These are phyloP conservation scores for Limnephilus marmoratus DNA, from an alignment of 2,888 invertebrate genomes.

Conservation along the genomic window DNA sequence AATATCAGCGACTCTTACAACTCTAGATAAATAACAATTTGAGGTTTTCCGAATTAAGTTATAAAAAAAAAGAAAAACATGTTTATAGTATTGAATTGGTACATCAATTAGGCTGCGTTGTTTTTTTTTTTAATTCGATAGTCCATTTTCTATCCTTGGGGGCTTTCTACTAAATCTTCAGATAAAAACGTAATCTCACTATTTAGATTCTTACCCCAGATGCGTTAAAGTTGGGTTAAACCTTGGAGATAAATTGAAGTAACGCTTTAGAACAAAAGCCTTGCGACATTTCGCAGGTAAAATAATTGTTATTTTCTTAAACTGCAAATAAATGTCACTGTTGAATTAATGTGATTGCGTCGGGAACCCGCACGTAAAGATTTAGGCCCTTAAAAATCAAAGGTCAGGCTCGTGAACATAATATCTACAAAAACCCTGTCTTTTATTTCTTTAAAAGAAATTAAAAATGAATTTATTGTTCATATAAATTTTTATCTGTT, in stretches of 20 bases:
- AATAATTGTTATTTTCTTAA: conserved; percentile 23
- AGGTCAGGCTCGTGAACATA: not conserved
- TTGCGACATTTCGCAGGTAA: not conserved
- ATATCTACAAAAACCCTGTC: not conserved
- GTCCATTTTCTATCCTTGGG: not conserved
- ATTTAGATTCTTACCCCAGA: not conserved
- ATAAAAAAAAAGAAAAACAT: too few species aligned
- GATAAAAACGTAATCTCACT: not conserved
- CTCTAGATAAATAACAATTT: too few species aligned
- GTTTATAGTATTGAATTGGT: too few species aligned
- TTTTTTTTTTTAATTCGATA: not conserved
- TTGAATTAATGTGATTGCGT: not conserved
- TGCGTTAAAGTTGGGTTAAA: not conserved
- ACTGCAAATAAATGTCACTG: conserved; percentile 5
- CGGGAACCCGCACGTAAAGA: not conserved
- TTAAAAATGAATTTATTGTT: not conserved
- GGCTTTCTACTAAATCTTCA: not conserved
- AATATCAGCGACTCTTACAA: too few species aligned
- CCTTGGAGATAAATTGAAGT: not conserved
- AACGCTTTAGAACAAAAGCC: conserved; percentile 20
- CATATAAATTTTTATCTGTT: not conserved
- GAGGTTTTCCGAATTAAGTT: too few species aligned
- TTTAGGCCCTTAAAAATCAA: not conserved
- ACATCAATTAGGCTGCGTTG: too few species aligned
- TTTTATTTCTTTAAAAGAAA: not conserved